phyloP scores from a whole-genome alignment of 2,797 vertebrate species.

The Strix occidentalis region DNA sequence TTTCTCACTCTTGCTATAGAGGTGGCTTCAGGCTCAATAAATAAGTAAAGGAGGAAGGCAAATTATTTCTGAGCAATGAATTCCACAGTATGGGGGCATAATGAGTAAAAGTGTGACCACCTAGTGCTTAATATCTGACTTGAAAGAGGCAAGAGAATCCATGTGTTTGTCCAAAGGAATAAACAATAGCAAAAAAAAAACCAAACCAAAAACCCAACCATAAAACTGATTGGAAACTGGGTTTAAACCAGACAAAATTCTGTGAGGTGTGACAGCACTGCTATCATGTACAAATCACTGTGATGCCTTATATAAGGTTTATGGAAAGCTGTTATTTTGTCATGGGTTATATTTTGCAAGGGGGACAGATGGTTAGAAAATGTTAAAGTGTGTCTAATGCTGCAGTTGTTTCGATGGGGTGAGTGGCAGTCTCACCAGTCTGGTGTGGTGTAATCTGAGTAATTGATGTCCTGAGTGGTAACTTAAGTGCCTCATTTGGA shows the following conservation, averaged over 20 bases:
- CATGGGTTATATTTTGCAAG: not conserved
- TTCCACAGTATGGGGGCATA: constrained; percentile 21
- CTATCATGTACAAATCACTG: not conserved
- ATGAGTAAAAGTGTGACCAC: constrained; percentile 8
- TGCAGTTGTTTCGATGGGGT: not conserved
- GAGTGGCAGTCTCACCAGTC: not conserved
- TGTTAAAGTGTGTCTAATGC: not conserved
- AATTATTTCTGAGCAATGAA: constrained; percentile 37
- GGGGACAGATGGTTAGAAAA: not conserved
- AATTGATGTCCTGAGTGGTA: not conserved
- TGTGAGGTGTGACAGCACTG: not conserved
- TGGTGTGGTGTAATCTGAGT: not conserved
- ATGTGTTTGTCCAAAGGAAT: not conserved
- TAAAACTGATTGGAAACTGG: not conserved
- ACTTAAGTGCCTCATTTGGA: fast-evolving
- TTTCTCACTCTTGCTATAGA: constrained; percentile 19
- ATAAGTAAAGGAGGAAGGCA: not conserved
- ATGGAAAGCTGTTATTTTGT: not conserved
- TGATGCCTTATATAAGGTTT: not conserved
- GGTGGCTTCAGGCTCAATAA: constrained; percentile 33
- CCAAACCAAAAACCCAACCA: not conserved
- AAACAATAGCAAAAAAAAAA: not conserved
- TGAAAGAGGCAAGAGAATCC: not conserved
- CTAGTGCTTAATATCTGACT: constrained; percentile 16
- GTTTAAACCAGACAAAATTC: not conserved